Evolutionary conservation across 1,140 invertebrate genomes (phyloP), one percentile per base, ranked within the genome.

Genomic region (Caenorhabditis tropicalis): DNA sequence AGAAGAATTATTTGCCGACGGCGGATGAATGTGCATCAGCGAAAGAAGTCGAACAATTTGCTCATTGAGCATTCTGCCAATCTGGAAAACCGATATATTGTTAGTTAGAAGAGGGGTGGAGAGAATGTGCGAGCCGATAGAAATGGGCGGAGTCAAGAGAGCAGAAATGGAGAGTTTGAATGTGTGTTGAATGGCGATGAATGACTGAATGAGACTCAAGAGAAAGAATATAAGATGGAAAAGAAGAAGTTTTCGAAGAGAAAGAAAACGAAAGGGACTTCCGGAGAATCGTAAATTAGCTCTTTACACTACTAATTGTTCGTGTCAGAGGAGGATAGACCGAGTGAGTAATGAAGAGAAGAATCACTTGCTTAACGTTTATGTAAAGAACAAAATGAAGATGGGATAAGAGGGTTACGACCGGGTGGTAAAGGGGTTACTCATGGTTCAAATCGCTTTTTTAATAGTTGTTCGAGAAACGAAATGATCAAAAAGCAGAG

Each of bases 221-320:
- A 74, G 65, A 46, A 33, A 74, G 36, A 21, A 74, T 6, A n/a
- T 29, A 16, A 65, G 12, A 65, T 12, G 31, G 19, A 36, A 43
- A 74, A 39, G 33, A 43, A 74, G 36, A 74, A 74, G 65, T 74
- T 74, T 74, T 24, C 19, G 33, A 74, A 46, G 60, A 70, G 39
- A 19, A 70, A 36, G 21, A 24, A 33, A 31, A 46, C 36, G 36
- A 74, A 24, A n/a, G 36, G 7, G 65, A 74, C 58, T 74, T 39
- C 65, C 65, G 65, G n/a, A 74, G 65, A 74, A 74, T 74, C 65
- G 36, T 74, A 74, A 74, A 74, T 74, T 74, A 74, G 65, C 65
- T 43, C 65, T 74, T 74, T 43, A 74, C 36, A 74, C 65, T n/a
- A 74, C 33, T 74, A 43, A 43, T 74, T 74, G n/a, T 74, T 65